Base-by-base conservation (phyloP, 2,888 invertebrate species). In the Glyphotaelius pellucidus region DNA sequence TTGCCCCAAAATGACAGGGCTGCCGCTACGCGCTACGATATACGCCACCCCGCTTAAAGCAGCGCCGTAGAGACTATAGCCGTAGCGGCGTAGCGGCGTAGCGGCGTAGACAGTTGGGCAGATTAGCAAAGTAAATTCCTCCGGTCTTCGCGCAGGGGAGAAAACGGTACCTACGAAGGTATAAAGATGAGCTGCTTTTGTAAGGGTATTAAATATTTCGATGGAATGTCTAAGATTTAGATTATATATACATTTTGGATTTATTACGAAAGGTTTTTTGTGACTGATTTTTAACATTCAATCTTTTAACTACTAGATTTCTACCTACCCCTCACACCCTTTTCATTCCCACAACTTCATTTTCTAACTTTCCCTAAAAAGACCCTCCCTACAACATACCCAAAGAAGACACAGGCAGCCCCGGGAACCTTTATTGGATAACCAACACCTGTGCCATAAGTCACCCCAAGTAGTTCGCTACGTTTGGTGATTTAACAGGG, bases 51-150 rank as follows among this genome's bases (percentile, higher is more conserved):
- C 25, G 9, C 9, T 25, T n/a, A 67, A 25, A 14, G 14, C 15
- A 47, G 47, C 15, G 47, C 25, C 67, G 9, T 67, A n/a, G 67
- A 25, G 52, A 19, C 52, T 52, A 52, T 52, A 52, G 67, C n/a
- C 67, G 67, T 67, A 67, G 67, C 25, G 25, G 9, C 67, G 67
- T 25, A n/a, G 32, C 30, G 47, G 38, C 86, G 86, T 86, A 86
- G 86, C 42, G 86, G 38, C 86, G 86, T 86, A 86, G 86, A 86
- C 86, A 30, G 42, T 67, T 25, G 86, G 47, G 30, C 38, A 86
- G 86, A 86, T 86, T 86, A 86, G 86, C 42, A 42, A 86, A 38
- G 86, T 30, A 86, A 86, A 86, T 47, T 86, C 42, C 86, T n/a
- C 12, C 86, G 86, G 15, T 86, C 3, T 86, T 42, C 83, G 35